phyloP scores from a whole-genome alignment of 2,797 vertebrate species.

The Chaetophractus vellerosus region DNA sequence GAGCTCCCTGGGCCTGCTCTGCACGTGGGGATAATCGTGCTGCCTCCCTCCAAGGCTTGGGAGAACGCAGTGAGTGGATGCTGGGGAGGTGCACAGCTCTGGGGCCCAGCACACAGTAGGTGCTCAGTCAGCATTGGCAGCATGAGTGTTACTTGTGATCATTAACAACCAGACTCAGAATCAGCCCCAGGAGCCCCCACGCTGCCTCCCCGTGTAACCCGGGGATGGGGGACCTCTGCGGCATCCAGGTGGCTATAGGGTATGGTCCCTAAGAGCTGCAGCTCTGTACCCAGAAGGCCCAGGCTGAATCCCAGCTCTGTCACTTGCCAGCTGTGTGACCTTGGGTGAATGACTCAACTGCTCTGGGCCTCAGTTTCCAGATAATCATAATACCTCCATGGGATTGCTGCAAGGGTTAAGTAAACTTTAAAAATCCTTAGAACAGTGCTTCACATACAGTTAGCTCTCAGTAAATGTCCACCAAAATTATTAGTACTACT shows the following conservation, averaged over 20 bases:
- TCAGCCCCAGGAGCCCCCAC: background rate
- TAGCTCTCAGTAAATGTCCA: background rate
- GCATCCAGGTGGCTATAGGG: background rate
- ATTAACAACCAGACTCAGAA: background rate
- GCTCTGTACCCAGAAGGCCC: background rate
- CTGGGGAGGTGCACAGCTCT: background rate
- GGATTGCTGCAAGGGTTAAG: background rate
- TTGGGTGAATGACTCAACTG: background rate
- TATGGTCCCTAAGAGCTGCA: background rate
- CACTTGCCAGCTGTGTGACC: conserved; percentile 20
- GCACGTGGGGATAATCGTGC: background rate
- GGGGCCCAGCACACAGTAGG: background rate
- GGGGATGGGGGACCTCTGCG: background rate
- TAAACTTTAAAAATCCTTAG: background rate
- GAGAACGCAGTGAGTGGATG: background rate
- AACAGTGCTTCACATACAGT: background rate
- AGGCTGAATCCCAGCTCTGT: background rate
- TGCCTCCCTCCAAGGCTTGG: background rate
- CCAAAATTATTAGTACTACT: background rate
- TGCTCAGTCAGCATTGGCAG: background rate
- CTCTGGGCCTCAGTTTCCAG: background rate
- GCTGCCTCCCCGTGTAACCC: background rate
- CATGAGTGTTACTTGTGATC: background rate
- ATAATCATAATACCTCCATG: background rate
- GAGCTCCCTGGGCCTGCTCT: background rate